Conservation (phyloP, 2,888 invertebrate species). For the Drosophila subquinaria region DNA sequence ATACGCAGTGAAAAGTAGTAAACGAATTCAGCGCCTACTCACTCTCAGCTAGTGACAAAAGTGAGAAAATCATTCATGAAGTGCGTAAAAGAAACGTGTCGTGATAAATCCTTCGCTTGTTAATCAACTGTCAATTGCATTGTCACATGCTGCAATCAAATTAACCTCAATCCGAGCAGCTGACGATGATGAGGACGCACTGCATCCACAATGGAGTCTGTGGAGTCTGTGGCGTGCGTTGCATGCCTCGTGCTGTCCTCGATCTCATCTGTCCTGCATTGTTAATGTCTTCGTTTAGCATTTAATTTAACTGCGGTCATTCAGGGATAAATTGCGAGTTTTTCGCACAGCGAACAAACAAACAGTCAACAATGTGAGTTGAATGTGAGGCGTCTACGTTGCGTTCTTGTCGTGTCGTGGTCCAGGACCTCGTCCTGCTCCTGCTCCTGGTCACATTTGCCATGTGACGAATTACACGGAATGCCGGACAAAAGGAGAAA, state of each 20-base stretch:
- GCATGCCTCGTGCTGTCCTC: slow-evolving; percentile 15
- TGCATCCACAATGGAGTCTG: slow-evolving; percentile 15
- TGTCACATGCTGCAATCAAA: slow-evolving; percentile 30
- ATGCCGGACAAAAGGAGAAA: slow-evolving; percentile 22
- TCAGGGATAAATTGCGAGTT: slow-evolving; percentile 65
- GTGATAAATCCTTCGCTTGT: not conserved
- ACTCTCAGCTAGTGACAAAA: too few species aligned
- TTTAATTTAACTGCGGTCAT: slow-evolving; percentile 81
- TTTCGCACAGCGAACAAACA: slow-evolving; percentile 34
- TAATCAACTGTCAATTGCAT: slow-evolving; percentile 29
- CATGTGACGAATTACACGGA: slow-evolving; percentile 62
- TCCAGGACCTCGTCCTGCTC: slow-evolving; percentile 11
- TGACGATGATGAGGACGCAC: slow-evolving; percentile 15
- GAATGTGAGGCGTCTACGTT: slow-evolving; percentile 11
- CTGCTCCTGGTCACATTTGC: slow-evolving; percentile 33
- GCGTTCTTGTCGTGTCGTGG: not conserved
- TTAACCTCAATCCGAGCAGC: slow-evolving; percentile 34
- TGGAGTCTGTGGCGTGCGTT: slow-evolving; percentile 28
- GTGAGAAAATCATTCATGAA: not conserved
- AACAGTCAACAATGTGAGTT: slow-evolving; percentile 6
- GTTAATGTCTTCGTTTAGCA: slow-evolving; percentile 82
- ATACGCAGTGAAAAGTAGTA: not conserved
- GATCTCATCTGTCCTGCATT: slow-evolving; percentile 57
- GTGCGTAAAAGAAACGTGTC: not conserved
- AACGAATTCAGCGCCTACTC: not conserved